Percentiles rank a stretch among this genome's conserved stretches.
Conservation (phyloP, 2,113 vertebrate species). For the Laticauda colubrina region DNA sequence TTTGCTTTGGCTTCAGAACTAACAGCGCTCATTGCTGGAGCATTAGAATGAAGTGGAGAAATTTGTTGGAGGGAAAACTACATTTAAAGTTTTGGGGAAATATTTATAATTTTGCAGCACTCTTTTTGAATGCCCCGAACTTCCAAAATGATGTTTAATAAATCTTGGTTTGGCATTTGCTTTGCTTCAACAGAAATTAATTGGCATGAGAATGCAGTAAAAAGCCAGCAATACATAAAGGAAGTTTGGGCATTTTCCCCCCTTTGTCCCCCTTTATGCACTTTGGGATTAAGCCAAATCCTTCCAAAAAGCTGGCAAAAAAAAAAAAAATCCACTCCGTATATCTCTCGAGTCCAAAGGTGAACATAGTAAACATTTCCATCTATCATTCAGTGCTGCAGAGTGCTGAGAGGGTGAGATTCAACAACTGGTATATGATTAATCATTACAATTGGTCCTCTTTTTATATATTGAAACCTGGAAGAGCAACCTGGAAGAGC, state of each 20-base stretch:
- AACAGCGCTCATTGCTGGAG: background rate
- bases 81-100: background rate
- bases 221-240: slow-evolving; percentile 18
- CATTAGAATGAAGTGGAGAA: background rate
- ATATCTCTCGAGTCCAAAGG: slow-evolving; percentile 40
- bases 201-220: slow-evolving; percentile 54
- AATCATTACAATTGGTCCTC: slow-evolving; percentile 22
- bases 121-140: background rate
- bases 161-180: slow-evolving; percentile 35
- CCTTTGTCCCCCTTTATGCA: background rate
- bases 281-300: slow-evolving; percentile 29
- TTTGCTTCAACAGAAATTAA: slow-evolving; percentile 46
- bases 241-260: slow-evolving; percentile 22
- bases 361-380: slow-evolving; percentile 48
- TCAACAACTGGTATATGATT: slow-evolving; percentile 36
- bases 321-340: slow-evolving; percentile 35
- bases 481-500: background rate
- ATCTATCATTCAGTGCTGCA: slow-evolving; percentile 44
- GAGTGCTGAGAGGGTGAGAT: slow-evolving; percentile 35
- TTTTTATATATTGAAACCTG: background rate
- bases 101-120: slow-evolving; percentile 24
- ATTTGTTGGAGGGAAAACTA: slow-evolving; percentile 15
- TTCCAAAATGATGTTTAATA: slow-evolving; percentile 37
- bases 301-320: slow-evolving; percentile 41
- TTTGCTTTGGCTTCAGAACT: background rate